These are phyloP conservation scores for Corapipo altera DNA, from an alignment of 2,113 vertebrate species.

Conservation along the genomic window DNA sequence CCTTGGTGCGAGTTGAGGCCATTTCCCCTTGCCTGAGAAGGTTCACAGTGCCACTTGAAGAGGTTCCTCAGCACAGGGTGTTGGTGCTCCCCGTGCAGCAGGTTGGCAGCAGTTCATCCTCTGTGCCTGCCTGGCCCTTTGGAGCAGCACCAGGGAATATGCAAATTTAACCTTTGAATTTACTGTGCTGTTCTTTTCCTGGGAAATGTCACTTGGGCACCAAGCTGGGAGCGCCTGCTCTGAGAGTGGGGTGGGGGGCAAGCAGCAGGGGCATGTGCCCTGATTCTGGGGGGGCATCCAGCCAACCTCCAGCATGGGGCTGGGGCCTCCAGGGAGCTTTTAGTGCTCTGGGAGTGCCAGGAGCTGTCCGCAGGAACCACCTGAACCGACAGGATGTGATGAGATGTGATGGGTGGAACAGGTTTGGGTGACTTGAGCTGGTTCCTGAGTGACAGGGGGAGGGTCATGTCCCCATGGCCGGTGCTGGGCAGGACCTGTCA, in stretches of 20 bases:
- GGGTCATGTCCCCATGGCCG: accelerated
- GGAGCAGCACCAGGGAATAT: background rate
- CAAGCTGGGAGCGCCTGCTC: background rate
- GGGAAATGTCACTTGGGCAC: conserved; percentile 14
- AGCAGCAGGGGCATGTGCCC: background rate
- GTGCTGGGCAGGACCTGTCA: background rate
- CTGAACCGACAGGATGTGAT: accelerated
- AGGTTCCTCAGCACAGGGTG: background rate
- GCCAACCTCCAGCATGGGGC: accelerated
- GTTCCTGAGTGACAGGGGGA: background rate
- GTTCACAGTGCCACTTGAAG: background rate
- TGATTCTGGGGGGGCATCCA: background rate
- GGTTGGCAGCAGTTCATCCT: background rate
- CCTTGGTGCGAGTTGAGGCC: background rate
- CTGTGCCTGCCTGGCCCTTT: background rate
- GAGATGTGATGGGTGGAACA: background rate
- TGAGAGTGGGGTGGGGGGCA: background rate
- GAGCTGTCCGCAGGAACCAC: background rate
- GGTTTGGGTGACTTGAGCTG: background rate
- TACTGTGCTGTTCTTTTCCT: background rate
- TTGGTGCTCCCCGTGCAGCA: background rate
- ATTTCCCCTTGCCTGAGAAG: background rate
- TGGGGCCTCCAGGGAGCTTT: background rate
- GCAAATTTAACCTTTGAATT: conserved; percentile 63
- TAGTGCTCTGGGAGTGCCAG: accelerated